Conservation (phyloP, 2,113 vertebrate species). For the Ptychochromis oligacanthus region DNA sequence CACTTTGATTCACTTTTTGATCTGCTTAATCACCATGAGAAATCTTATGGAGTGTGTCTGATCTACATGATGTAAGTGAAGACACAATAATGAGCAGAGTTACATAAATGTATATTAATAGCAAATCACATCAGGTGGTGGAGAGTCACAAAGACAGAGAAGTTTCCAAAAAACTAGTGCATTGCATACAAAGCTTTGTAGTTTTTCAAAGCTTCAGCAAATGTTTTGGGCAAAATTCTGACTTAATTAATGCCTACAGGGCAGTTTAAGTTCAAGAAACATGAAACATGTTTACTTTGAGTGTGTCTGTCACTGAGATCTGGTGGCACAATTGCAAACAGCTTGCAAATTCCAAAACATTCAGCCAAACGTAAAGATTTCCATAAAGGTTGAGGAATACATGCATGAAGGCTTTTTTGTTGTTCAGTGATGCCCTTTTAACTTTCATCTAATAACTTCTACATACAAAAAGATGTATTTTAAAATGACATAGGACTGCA, state of each 20-base stretch:
- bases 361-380: background rate
- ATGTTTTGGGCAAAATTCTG: background rate
- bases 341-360: background rate
- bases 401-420: background rate
- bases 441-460: background rate
- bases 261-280: background rate
- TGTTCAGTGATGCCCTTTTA: background rate
- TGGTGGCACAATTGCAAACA: background rate
- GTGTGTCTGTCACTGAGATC: background rate
- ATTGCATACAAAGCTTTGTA: background rate
- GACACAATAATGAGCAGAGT: background rate
- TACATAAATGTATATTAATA: slow-evolving; percentile 10
- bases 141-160: background rate
- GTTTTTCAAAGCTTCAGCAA: background rate
- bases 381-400: background rate
- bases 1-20: slow-evolving; percentile 40
- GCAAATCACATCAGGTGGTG: background rate
- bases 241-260: background rate
- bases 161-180: background rate
- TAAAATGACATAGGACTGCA: background rate
- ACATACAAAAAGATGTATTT: background rate
- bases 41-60: slow-evolving; percentile 13
- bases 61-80: background rate
- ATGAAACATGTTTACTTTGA: background rate
- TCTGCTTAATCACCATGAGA: slow-evolving; percentile 19